Percentiles rank a stretch among this genome's conserved stretches.
Evolutionary conservation across 2,113 vertebrate genomes (phyloP).

Genomic region (Xerus inauris): DNA sequence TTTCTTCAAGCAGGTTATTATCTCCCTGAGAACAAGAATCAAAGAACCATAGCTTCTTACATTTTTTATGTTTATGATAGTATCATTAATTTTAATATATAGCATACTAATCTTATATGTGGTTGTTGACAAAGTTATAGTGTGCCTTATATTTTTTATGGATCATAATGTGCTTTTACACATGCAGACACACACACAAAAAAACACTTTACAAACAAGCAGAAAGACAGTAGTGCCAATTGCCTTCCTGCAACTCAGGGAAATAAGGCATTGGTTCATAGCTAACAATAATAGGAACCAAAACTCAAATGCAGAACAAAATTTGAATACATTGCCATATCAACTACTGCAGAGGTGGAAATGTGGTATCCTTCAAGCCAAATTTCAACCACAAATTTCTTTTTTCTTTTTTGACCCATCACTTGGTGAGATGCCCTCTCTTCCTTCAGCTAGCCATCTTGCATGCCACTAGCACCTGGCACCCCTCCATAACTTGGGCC

Average conservation of each 20-base stretch:
- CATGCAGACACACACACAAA: neutral
- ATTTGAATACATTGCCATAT: neutral
- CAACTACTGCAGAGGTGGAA: neutral
- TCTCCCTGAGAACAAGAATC: neutral
- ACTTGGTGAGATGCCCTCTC: neutral
- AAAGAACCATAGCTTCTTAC: neutral
- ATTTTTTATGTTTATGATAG: neutral
- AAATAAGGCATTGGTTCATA: neutral
- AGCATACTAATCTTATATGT: neutral
- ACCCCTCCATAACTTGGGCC: neutral
- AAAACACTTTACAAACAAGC: neutral
- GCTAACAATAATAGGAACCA: neutral
- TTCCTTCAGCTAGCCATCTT: too few relatives aligned
- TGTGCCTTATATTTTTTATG: neutral
- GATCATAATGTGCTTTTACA: neutral
- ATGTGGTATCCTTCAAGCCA: neutral
- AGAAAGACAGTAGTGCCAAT: neutral
- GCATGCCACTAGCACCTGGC: neutral
- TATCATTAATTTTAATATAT: neutral
- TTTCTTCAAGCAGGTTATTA: slow-evolving; percentile 28
- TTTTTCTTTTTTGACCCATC: neutral
- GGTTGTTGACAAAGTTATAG: neutral
- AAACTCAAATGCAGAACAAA: neutral
- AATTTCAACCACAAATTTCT: neutral
- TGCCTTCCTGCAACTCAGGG: neutral